Conservation (phyloP, 2,797 vertebrate species). For the Vultur gryphus region DNA sequence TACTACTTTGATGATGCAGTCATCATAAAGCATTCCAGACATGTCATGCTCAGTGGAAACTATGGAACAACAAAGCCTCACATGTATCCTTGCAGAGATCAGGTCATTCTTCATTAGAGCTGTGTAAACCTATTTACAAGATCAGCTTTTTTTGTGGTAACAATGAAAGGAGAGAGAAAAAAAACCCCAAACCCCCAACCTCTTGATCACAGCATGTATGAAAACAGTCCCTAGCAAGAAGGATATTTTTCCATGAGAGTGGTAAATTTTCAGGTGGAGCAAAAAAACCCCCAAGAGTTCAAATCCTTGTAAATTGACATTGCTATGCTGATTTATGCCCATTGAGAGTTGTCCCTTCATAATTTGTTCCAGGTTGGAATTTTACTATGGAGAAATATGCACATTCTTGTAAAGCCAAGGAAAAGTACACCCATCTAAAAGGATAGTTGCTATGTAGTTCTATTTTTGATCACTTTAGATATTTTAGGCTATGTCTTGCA, state of each 20-base stretch:
- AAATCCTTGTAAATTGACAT: slow-evolving; percentile 33
- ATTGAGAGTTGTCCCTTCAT: slow-evolving; percentile 24
- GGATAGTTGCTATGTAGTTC: neutral
- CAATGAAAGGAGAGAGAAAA: neutral
- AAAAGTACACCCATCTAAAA: neutral
- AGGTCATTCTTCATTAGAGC: slow-evolving; percentile 66
- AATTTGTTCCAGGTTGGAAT: slow-evolving; percentile 61
- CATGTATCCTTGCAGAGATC: slow-evolving; percentile 53
- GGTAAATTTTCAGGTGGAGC: slow-evolving; percentile 5
- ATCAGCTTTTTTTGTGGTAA: neutral
- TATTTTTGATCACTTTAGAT: slow-evolving; percentile 38
- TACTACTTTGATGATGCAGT: slow-evolving; percentile 63
- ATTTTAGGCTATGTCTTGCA: slow-evolving; percentile 21
- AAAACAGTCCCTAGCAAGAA: neutral
- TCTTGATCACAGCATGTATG: neutral
- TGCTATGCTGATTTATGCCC: slow-evolving; percentile 51
- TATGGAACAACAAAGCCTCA: slow-evolving; percentile 64
- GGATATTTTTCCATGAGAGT: neutral
- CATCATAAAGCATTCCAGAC: slow-evolving; percentile 58
- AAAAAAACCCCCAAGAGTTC: neutral
- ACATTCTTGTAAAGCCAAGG: neutral
- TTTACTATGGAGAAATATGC: neutral
- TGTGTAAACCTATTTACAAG: slow-evolving; percentile 46
- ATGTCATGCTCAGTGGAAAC: slow-evolving; percentile 62
- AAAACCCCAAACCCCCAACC: neutral